Percentiles rank a stretch among this genome's conserved stretches.
Evolutionary conservation across 2,113 vertebrate species (phyloP).

Genomic region (Oncorhynchus mykiss): DNA sequence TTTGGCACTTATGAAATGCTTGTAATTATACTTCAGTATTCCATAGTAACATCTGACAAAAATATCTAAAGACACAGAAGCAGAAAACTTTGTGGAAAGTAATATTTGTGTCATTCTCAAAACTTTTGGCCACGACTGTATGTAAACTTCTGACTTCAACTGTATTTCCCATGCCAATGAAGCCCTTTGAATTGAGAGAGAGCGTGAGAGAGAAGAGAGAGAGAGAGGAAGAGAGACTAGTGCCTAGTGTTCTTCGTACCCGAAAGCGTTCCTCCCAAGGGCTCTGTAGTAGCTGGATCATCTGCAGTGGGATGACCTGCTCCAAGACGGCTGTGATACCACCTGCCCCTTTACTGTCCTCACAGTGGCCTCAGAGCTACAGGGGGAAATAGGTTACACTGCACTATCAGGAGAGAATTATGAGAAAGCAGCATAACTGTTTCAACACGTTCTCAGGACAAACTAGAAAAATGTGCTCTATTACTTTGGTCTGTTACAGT

Average conservation of each 20-base stretch:
- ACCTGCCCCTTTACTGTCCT: constrained; percentile 60
- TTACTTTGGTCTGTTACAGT: too few species aligned
- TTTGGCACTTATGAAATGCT: too few species aligned
- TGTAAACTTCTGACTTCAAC: too few species aligned
- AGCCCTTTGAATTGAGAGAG: background rate
- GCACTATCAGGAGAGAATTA: background rate
- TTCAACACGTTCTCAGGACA: background rate
- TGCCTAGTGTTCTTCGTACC: constrained; percentile 69
- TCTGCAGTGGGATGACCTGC: constrained; percentile 86
- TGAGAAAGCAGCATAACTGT: background rate
- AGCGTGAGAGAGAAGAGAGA: background rate
- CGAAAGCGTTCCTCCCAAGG: constrained; percentile 94
- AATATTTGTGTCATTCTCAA: too few species aligned
- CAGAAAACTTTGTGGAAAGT: too few species aligned
- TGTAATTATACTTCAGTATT: too few species aligned
- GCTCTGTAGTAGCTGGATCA: constrained; percentile 93
- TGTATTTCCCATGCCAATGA: too few species aligned
- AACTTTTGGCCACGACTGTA: too few species aligned
- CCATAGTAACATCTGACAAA: too few species aligned
- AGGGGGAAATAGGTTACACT: constrained; percentile 11
- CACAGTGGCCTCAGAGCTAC: constrained; percentile 86
- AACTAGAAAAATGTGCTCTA: too few species aligned
- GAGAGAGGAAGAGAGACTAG: background rate
- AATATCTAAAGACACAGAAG: too few species aligned
- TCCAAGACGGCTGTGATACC: constrained; percentile 83